Percentiles rank a stretch among this genome's conserved stretches.
These are phyloP conservation scores for Metacarcinus magister DNA, from an alignment of 2,888 invertebrate genomes.

Conservation along the genomic window DNA sequence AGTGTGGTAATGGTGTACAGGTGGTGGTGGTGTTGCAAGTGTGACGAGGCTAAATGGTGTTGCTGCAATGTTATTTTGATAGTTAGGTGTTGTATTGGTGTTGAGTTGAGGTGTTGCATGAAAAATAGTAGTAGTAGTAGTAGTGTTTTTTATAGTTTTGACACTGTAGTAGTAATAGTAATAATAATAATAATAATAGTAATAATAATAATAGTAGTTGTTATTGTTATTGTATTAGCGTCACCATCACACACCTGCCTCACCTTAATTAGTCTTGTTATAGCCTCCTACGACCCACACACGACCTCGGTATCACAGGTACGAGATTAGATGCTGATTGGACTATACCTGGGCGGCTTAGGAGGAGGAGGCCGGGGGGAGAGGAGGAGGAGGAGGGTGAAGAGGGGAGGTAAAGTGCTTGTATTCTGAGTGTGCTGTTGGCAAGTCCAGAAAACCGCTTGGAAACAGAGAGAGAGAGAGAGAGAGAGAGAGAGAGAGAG, in stretches of 20 bases:
- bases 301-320: neutral
- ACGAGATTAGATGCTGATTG: conserved; percentile 29
- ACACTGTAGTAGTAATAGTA: neutral
- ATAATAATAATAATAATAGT: neutral
- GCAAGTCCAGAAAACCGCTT: neutral
- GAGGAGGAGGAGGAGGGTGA: too few relatives aligned
- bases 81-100: neutral
- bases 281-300: neutral
- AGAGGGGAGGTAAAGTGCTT: neutral
- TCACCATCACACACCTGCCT: neutral
- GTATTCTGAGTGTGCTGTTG: neutral
- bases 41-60: neutral
- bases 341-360: neutral
- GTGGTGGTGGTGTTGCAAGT: conserved; percentile 7
- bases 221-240: too few relatives aligned
- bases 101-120: neutral
- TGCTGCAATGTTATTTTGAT: neutral
- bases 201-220: neutral
- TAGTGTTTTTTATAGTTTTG: neutral
- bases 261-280: neutral
- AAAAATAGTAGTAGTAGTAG: neutral
- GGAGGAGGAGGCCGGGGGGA: too few relatives aligned
- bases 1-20: neutral
- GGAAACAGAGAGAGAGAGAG: neutral
- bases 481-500: conserved; percentile 43